Evolutionary conservation across 1,140 invertebrate genomes (phyloP), one percentile per base, ranked within the genome.

Genomic region (Colletes gigas): DNA sequence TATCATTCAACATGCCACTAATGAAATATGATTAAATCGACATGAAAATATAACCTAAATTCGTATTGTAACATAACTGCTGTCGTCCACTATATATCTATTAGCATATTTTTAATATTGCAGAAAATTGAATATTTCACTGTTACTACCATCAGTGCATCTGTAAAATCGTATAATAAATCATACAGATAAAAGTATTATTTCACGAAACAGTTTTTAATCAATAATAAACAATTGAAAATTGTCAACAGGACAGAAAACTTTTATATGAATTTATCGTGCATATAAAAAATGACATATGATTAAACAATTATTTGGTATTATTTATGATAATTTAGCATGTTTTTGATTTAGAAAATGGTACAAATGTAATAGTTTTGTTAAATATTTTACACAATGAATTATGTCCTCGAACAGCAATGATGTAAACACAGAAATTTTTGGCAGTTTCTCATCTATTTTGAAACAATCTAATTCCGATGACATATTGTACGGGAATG

Each of bases 341-440:
- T 57, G 15, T 17, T 57, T 57, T 17, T n/a, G 15, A 57, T 17
- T 57, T 57, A n/a, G 0, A 57, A n/a, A 57, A 5, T 57, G n/a
- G 15, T 57, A n/a, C 17, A n/a, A 57, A 57, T 57, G n/a, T 57
- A 57, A 3, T n/a, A 8, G 54, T 17, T 55, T 8, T n/a, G 5
- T 55, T 55, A 55, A 17, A n/a, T 55, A 7, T 55, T 17, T 55
- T 55, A 15, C 54, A 55, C 50, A 50, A 10, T 50, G 50, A 55
- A n/a, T 17, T 4, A 17, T 66, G 30, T 44, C 17, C 47, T 55
- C n/a, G 5, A 39, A 52, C 30, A 72, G 15, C 30, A 41, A 44
- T 15, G 47, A 78, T 72, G 9, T 12, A 78, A 39, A 52, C n/a
- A 3, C 12, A 14, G 10, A 19, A 50, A 54, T 60, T 78, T n/a